These are phyloP conservation scores for Bombus superbus DNA, from an alignment of 1,140 invertebrate species.

Conservation along the genomic window DNA sequence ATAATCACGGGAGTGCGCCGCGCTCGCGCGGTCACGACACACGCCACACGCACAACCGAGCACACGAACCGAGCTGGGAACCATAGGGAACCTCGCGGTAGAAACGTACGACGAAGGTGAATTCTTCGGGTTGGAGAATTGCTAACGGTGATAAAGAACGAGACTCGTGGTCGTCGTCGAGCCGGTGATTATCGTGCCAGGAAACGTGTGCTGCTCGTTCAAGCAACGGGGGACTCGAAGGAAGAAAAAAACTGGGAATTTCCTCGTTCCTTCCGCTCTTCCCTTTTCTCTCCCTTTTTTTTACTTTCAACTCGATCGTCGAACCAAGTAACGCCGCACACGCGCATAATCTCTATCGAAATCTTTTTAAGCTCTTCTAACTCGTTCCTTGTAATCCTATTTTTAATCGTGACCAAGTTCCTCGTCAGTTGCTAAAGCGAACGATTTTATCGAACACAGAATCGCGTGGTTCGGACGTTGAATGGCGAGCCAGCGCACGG, in stretches of 20 bases:
- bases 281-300: background rate
- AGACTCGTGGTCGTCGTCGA: constrained; percentile 6
- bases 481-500: background rate
- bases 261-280: background rate
- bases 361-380: background rate
- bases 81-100: background rate
- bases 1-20: constrained; percentile 11
- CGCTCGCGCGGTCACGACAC: background rate
- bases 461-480: background rate
- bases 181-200: constrained; percentile 17
- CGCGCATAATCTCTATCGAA: background rate
- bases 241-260: constrained; percentile 1
- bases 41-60: constrained; percentile 26
- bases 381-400: background rate
- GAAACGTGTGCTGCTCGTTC: background rate
- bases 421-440: background rate
- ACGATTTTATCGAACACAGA: background rate
- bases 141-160: constrained; percentile 1
- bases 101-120: constrained; percentile 19
- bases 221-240: constrained; percentile 11
- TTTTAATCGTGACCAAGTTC: background rate
- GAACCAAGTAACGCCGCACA: background rate
- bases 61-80: constrained; percentile 8
- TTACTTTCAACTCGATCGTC: background rate
- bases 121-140: constrained; percentile 5